These are phyloP conservation scores for Ephydatia muelleri DNA, from an alignment of 37 sponge, comb jelly and placozoan genomes.

Conservation along the genomic window DNA sequence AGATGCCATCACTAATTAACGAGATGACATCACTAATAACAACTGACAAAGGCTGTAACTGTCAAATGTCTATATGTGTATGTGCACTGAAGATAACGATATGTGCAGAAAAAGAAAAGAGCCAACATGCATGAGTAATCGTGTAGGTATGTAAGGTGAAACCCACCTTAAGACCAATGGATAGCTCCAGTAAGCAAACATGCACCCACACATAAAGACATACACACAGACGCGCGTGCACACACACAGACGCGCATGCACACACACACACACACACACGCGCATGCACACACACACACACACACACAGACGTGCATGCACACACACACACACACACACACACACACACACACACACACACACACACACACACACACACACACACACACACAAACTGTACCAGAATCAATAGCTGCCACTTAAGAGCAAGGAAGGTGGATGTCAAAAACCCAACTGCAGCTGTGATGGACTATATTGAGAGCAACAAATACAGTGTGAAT, in stretches of 20 bases:
- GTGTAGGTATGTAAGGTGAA: too few species aligned
- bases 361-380: conserved; percentile 27
- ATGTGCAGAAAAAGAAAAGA: too few species aligned
- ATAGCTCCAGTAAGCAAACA: too few species aligned
- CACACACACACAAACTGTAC: conserved; percentile 64
- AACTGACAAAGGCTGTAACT: too few species aligned
- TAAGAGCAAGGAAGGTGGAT: conserved; percentile 48
- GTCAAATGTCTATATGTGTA: too few species aligned
- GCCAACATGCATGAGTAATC: too few species aligned
- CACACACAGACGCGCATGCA: not conserved
- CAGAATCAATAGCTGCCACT: conserved; percentile 85
- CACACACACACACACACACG: conserved; percentile 23
- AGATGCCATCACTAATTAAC: too few species aligned
- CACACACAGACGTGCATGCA: conserved; percentile 22
- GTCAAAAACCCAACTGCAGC: conserved; percentile 80
- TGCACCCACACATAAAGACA: too few species aligned
- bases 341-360: conserved; percentile 21
- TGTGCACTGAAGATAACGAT: too few species aligned
- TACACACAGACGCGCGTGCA: conserved; percentile 20
- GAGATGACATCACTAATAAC: too few species aligned
- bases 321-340: conserved; percentile 9
- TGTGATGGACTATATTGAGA: conserved; percentile 63
- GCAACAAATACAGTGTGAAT: not conserved
- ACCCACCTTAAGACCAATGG: too few species aligned
- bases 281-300: conserved; percentile 2